Percentiles rank a stretch among this genome's conserved stretches.
phyloP scores from a whole-genome alignment of 2,888 invertebrate species.

The Habrosyne pyritoides region DNA sequence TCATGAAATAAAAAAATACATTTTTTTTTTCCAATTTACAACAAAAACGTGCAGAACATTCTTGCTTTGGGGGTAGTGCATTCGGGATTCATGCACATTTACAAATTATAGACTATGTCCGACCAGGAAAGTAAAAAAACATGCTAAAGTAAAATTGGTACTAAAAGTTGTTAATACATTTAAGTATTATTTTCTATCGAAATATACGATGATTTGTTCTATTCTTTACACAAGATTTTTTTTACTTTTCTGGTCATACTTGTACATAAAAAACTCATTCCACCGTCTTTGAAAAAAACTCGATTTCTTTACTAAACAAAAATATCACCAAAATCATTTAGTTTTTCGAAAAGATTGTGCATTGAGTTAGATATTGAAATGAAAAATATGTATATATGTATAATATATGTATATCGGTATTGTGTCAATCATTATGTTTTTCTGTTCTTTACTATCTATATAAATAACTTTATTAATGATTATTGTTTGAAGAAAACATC shows the following conservation, averaged over 20 bases:
- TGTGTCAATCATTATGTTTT: conserved; percentile 16
- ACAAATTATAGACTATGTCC: conserved; percentile 55
- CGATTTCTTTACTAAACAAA: background rate
- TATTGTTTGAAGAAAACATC: background rate
- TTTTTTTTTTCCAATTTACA: conserved; percentile 47
- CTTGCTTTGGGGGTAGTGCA: conserved; percentile 75
- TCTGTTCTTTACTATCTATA: background rate
- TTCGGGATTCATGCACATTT: conserved; percentile 79
- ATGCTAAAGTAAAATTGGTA: background rate
- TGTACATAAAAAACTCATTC: conserved; percentile 30
- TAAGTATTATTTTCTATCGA: too few species aligned
- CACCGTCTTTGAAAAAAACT: conserved; percentile 22
- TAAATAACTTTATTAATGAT: background rate
- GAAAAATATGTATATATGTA: conserved; percentile 11
- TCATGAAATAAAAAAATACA: conserved; percentile 57
- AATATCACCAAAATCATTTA: background rate
- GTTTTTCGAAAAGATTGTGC: background rate
- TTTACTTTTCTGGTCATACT: conserved; percentile 31
- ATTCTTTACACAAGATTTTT: background rate
- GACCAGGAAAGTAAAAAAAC: conserved; percentile 40
- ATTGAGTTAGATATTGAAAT: background rate
- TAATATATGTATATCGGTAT: conserved; percentile 29
- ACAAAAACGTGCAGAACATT: conserved; percentile 78
- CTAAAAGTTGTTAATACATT: too few species aligned
- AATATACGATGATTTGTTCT: too few species aligned